phyloP scores from a whole-genome alignment of 2,797 vertebrate genomes.

The Remorina albescens region DNA sequence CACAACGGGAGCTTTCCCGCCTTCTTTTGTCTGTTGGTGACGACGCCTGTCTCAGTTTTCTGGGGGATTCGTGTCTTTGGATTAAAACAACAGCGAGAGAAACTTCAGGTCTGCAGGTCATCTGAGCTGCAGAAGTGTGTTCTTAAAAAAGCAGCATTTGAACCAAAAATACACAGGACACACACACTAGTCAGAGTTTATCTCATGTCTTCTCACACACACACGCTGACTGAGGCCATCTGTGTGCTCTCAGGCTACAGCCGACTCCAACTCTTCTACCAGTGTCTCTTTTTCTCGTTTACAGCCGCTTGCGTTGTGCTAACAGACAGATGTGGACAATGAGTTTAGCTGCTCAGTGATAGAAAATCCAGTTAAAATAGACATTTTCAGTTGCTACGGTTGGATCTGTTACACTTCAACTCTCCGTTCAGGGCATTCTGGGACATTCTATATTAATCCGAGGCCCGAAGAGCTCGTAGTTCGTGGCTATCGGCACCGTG shows the following conservation, averaged over 20 bases:
- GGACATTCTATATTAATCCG: conserved; percentile 22
- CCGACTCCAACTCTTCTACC: neutral
- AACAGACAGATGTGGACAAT: neutral
- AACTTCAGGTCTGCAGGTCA: conserved; percentile 1
- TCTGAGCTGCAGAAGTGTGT: conserved; percentile 7
- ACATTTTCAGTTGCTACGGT: conserved; percentile 12
- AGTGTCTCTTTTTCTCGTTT: conserved; percentile 1
- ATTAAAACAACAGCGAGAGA: neutral
- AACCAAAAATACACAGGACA: neutral
- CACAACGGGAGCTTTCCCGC: neutral
- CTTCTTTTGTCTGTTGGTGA: too few species aligned
- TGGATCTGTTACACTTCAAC: conserved; percentile 3
- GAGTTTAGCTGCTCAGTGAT: neutral
- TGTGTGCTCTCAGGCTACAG: conserved; percentile 31
- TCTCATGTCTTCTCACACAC: neutral
- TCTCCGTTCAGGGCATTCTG: conserved; percentile 19
- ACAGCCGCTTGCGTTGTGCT: neutral
- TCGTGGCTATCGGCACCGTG: neutral
- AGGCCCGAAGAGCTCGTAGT: conserved; percentile 4
- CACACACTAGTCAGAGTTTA: neutral
- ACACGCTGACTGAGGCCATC: neutral
- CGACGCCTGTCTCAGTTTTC: neutral
- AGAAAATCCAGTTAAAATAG: neutral
- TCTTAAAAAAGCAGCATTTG: conserved; percentile 18
- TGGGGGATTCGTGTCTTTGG: neutral